Base-by-base conservation (phyloP, 2,888 invertebrate genomes). In the Agrochola circellaris region DNA sequence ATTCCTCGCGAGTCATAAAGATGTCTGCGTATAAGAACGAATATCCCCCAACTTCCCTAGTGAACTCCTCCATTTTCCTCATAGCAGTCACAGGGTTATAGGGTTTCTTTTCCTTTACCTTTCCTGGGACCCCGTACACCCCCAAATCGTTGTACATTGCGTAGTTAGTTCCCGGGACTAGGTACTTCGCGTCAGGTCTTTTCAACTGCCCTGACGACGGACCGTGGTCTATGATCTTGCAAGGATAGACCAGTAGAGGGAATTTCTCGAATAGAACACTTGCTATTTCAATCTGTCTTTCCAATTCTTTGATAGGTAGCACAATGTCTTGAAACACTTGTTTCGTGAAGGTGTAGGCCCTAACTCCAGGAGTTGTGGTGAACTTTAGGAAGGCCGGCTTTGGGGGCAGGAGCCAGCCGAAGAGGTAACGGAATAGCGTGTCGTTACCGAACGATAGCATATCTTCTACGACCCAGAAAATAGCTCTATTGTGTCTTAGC, bases 291-390 rank as follows among this genome's bases (percentile, higher is more conserved):
- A 98, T 97, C 90, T 98, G 98, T 38, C 97, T 96, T 88, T 98
- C 97, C 66, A 98, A 92, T 90, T 97, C 97, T 54, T 97, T 94
- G 72, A 98, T 97, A 0, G 98, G 98, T 62, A 98, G 92, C 0
- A 98, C 98, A 54, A 98, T 98, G 89, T 98, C 98, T 93, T 98
- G 98, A 92, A 98, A 98, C 0, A 98, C 97, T 94, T 98, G 98
- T 88, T 97, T 97, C 0, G 98, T 97, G 89, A 98, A 98, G 0
- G 98, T 98, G 91, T 97, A 97, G 0, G 97, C 97, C 79, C 98
- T 92, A 0, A 98, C 96, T 17, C 97, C 97, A 0, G 97, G 97
- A 0, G 98, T 98, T 0, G 98, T 98, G 0, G 98, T 97, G 93
- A 97, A 98, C 90, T 98, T 98, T n/a, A 98, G 91, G 90, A 98